These are phyloP conservation scores for Anthonomus grandis DNA, from an alignment of 1,140 invertebrate genomes.

Conservation along the genomic window DNA sequence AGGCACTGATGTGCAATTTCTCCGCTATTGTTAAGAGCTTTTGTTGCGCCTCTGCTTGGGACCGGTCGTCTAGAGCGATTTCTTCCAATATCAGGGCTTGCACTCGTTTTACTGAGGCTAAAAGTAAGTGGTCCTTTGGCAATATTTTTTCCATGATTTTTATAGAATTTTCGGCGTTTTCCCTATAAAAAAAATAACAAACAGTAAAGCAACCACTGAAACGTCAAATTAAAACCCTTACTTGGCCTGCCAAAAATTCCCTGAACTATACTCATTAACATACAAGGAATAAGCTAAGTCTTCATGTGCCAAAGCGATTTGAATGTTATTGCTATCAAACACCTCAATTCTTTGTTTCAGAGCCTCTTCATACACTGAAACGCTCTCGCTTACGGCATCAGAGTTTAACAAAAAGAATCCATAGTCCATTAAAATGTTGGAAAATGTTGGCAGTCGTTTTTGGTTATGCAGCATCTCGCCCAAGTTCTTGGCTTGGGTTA, in stretches of 20 bases:
- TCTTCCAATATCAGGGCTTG: conserved; percentile 91
- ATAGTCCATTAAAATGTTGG: conserved; percentile 81
- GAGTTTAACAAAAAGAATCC: conserved; percentile 87
- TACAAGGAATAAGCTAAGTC: conserved; percentile 90
- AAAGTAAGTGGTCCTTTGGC: conserved; percentile 74
- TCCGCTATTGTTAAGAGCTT: conserved; percentile 72
- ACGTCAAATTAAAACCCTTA: conserved; percentile 37
- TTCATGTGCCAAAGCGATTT: conserved; percentile 83
- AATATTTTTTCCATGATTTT: conserved; percentile 74
- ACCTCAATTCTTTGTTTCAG: conserved; percentile 69
- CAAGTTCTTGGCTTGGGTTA: conserved; percentile 74
- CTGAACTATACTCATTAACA: conserved; percentile 86
- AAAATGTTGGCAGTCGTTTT: conserved; percentile 70
- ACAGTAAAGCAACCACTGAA: neutral
- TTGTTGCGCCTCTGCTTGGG: conserved; percentile 46
- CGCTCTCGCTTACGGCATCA: conserved; percentile 78
- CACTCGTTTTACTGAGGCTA: conserved; percentile 84
- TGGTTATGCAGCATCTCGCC: conserved; percentile 64
- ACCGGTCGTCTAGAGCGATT: conserved; percentile 75
- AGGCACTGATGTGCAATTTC: conserved; percentile 73
- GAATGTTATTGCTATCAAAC: conserved; percentile 81
- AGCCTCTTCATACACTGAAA: conserved; percentile 80
- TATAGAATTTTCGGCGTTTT: conserved; percentile 80
- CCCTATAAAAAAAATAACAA: conserved; percentile 50
- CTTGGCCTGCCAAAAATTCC: conserved; percentile 75